Conservation (phyloP, 2,888 invertebrate genomes). For the Nomada ferruginata region DNA sequence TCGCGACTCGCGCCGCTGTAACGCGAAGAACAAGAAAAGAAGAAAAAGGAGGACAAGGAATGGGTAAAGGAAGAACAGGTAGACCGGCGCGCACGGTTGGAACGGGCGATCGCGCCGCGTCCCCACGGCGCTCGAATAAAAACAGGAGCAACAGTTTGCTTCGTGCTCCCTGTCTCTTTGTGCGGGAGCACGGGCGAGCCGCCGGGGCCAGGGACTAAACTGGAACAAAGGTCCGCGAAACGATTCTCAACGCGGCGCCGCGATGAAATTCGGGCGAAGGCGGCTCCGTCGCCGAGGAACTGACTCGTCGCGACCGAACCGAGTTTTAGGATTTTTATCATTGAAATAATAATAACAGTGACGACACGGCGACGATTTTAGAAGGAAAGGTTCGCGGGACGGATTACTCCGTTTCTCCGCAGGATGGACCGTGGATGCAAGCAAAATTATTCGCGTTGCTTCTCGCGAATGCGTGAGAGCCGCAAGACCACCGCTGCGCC, state of each 20-base stretch:
- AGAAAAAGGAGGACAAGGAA: conserved; percentile 12
- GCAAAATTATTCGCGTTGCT: conserved; percentile 39
- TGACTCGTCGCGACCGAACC: not conserved
- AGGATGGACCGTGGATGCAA: not conserved
- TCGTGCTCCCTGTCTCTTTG: conserved; percentile 6
- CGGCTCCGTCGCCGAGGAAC: not conserved
- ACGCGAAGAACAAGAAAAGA: conserved; percentile 4
- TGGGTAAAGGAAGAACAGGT: not conserved
- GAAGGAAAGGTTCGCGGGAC: conserved; percentile 2
- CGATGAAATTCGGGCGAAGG: not conserved
- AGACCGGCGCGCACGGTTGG: not conserved
- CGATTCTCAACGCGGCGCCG: not conserved
- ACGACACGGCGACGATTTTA: not conserved
- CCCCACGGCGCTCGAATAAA: conserved; percentile 26
- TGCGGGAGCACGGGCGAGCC: not conserved
- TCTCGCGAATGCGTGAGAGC: conserved; percentile 6
- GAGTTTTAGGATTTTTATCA: too few relatives aligned
- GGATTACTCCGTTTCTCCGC: conserved; percentile 5
- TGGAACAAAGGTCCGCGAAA: conserved; percentile 12
- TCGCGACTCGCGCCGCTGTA: conserved; percentile 24
- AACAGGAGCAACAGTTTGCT: conserved; percentile 58
- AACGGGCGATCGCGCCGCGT: conserved; percentile 5
- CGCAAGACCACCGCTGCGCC: not conserved
- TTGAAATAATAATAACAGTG: too few relatives aligned
- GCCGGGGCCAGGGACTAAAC: not conserved